These are phyloP conservation scores for Chirona hameri DNA, from an alignment of 2,888 invertebrate genomes.

Conservation along the genomic window DNA sequence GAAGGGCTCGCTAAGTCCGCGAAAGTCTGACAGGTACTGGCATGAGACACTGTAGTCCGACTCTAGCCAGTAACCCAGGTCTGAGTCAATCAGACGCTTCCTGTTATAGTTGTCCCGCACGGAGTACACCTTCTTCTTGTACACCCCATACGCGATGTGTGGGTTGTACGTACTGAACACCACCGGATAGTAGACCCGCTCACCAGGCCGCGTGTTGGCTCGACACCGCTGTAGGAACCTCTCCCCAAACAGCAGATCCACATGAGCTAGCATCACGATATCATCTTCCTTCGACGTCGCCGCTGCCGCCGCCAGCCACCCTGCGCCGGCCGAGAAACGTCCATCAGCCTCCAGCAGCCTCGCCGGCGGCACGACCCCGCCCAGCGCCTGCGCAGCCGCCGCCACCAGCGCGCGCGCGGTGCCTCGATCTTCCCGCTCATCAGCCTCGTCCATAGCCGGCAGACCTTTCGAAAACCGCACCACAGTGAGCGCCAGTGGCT, in stretches of 20 bases:
- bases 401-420: neutral
- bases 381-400: neutral
- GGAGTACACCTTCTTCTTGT: slow-evolving; percentile 28
- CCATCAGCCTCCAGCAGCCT: neutral
- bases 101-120: slow-evolving; percentile 1
- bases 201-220: slow-evolving; percentile 31
- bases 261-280: slow-evolving; percentile 36
- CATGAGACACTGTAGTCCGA: neutral
- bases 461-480: neutral
- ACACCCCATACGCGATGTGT: slow-evolving; percentile 32
- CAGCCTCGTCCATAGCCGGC: neutral
- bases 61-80: neutral
- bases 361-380: neutral
- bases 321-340: slow-evolving; percentile 34
- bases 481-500: neutral
- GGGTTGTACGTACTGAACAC: slow-evolving; percentile 37
- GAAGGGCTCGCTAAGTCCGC: neutral
- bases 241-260: slow-evolving; percentile 35
- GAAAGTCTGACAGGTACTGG: neutral
- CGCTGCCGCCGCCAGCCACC: slow-evolving; percentile 32
- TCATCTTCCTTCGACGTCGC: neutral
- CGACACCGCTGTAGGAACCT: slow-evolving; percentile 36
- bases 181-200: slow-evolving; percentile 37
- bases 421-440: neutral
- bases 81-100: neutral